These are phyloP conservation scores for Eupithecia exiguata DNA, from an alignment of 2,888 invertebrate genomes.

Conservation along the genomic window DNA sequence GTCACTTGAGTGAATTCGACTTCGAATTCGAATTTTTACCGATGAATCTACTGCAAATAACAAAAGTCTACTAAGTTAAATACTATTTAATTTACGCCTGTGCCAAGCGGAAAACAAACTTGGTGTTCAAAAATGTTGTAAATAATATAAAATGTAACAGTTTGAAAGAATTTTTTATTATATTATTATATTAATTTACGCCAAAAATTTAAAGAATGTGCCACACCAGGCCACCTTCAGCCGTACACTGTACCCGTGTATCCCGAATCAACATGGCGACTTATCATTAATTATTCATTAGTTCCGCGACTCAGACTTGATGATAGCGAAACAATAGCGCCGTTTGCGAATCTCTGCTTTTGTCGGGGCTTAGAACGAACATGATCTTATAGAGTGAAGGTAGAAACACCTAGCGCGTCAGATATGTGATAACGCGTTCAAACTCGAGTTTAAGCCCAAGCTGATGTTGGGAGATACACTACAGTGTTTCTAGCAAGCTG, in stretches of 20 bases:
- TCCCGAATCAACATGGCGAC: constrained; percentile 61
- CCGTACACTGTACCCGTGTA: constrained; percentile 42
- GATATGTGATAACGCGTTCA: not conserved
- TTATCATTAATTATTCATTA: constrained; percentile 69
- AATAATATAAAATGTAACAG: too few species aligned
- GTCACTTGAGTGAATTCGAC: too few species aligned
- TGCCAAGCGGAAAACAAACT: too few species aligned
- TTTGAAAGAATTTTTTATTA: too few species aligned
- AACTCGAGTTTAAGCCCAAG: not conserved
- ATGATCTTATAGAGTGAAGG: constrained; percentile 3
- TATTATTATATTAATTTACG: not conserved
- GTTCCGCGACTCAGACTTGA: constrained; percentile 60
- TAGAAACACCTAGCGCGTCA: not conserved
- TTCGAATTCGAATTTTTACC: too few species aligned
- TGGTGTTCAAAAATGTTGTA: too few species aligned
- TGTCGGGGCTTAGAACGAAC: constrained; percentile 10
- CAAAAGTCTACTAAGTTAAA: not conserved
- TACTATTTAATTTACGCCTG: not conserved
- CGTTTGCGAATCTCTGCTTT: constrained; percentile 33
- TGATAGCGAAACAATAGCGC: constrained; percentile 60
- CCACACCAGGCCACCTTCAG: not conserved
- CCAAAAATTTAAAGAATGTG: not conserved
- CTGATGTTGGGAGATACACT: too few species aligned
- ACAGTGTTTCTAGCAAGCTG: too few species aligned
- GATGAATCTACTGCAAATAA: too few species aligned